phyloP scores from a whole-genome alignment of 1,140 invertebrate species.

The Oncopeltus fasciatus region DNA sequence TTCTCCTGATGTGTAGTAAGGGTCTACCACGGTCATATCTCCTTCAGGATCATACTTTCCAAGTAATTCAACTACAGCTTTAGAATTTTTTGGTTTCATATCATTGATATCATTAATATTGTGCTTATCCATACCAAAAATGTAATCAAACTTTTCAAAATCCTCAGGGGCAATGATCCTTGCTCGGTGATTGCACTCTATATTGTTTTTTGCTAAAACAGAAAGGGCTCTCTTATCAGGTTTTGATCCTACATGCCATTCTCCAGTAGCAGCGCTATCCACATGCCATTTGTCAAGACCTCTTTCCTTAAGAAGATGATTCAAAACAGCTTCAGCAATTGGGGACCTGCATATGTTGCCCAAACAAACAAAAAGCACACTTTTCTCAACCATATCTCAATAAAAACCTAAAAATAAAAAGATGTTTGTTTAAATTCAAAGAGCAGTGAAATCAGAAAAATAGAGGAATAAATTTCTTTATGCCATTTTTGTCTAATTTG shows the following conservation, averaged over 20 bases:
- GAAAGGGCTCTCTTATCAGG: slow-evolving; percentile 62
- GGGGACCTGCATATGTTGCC: slow-evolving; percentile 92
- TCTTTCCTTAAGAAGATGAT: slow-evolving; percentile 47
- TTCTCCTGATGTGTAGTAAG: slow-evolving; percentile 58
- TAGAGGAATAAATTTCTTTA: no score
- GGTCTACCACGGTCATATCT: slow-evolving; percentile 68
- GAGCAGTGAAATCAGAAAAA: no score
- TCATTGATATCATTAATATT: slow-evolving; percentile 56
- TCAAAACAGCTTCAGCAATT: slow-evolving; percentile 82
- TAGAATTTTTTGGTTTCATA: slow-evolving; percentile 41
- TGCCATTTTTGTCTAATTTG: no score
- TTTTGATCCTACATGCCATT: slow-evolving; percentile 68
- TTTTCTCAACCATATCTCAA: slow-evolving; percentile 17
- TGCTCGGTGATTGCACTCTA: slow-evolving; percentile 10
- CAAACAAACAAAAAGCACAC: slow-evolving; percentile 26
- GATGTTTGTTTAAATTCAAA: no score
- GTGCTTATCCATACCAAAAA: slow-evolving; percentile 80
- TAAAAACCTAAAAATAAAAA: no score
- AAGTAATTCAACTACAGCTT: slow-evolving; percentile 58
- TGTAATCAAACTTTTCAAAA: slow-evolving; percentile 65
- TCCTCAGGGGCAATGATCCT: slow-evolving; percentile 50
- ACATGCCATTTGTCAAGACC: slow-evolving; percentile 57
- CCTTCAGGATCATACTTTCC: slow-evolving; percentile 68
- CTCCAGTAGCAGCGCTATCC: slow-evolving; percentile 73
- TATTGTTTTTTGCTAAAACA: slow-evolving; percentile 41